phyloP scores from a whole-genome alignment of 2,888 invertebrate species.

The Flexamia atlantica region DNA sequence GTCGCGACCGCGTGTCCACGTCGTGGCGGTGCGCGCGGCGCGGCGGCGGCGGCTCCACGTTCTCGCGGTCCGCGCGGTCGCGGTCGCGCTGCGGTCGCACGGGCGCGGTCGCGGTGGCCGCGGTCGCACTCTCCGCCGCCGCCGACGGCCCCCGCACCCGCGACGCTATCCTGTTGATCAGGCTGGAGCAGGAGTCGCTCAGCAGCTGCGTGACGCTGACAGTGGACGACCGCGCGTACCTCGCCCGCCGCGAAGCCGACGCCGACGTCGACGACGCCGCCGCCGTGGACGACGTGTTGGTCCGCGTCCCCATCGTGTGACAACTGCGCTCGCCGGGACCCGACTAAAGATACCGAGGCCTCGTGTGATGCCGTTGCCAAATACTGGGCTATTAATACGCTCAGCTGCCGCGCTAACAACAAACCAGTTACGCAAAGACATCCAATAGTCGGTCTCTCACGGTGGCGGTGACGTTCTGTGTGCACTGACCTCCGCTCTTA shows the following conservation, averaged over 20 bases:
- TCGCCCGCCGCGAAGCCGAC: conserved; percentile 77
- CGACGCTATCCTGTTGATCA: conserved; percentile 87
- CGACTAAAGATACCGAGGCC: conserved; percentile 64
- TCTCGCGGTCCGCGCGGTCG: conserved; percentile 61
- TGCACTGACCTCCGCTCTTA: conserved; percentile 20
- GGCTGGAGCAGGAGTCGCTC: conserved; percentile 91
- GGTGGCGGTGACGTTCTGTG: conserved; percentile 17
- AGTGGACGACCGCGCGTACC: conserved; percentile 88
- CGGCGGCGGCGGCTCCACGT: conserved; percentile 51
- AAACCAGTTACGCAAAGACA: conserved; percentile 63
- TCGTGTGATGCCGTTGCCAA: conserved; percentile 60
- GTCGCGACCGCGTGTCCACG: conserved; percentile 77
- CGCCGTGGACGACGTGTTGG: conserved; percentile 42
- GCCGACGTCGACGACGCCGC: conserved; percentile 30
- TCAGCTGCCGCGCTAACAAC: conserved; percentile 64
- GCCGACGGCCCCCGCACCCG: conserved; percentile 87
- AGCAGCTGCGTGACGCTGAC: conserved; percentile 91
- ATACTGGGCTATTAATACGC: conserved; percentile 62
- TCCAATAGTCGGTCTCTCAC: conserved; percentile 37
- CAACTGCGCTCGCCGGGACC: conserved; percentile 61
- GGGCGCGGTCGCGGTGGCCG: conserved; percentile 54
- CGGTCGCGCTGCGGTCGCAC: conserved; percentile 62
- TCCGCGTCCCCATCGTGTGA: conserved; percentile 62
- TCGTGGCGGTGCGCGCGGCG: conserved; percentile 61
- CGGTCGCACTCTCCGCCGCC: conserved; percentile 73